phyloP scores from a whole-genome alignment of 2,888 invertebrate genomes.

The Odontocolon sp. region DNA sequence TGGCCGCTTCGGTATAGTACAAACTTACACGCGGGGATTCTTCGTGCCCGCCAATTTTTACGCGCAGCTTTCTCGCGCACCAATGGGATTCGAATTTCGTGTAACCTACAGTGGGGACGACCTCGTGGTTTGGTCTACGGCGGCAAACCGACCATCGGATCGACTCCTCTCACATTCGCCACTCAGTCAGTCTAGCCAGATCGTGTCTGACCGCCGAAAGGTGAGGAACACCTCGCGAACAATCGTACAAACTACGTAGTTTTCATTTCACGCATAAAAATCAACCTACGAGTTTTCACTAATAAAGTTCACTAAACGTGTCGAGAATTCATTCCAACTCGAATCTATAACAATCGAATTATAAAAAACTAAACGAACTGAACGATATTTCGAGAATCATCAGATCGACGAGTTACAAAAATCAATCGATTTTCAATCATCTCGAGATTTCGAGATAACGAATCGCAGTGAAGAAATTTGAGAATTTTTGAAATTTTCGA shows the following conservation, averaged over 20 bases:
- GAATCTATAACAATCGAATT: no score
- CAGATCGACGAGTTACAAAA: no score
- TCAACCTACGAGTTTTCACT: no score
- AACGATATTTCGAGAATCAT: no score
- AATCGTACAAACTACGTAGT: background rate
- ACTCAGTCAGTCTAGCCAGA: conserved; percentile 59
- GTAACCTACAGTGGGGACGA: conserved; percentile 68
- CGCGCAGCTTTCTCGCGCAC: conserved; percentile 76
- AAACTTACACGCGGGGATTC: background rate
- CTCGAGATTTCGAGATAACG: no score
- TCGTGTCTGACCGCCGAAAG: conserved; percentile 69
- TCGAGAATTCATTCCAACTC: no score
- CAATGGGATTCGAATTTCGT: conserved; percentile 76
- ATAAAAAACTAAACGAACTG: no score
- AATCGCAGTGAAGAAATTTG: no score
- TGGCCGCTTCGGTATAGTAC: conserved; percentile 59
- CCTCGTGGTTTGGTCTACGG: conserved; percentile 73
- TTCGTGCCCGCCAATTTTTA: conserved; percentile 78
- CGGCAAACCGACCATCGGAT: conserved; percentile 59
- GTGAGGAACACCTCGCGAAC: conserved; percentile 57
- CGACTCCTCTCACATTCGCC: conserved; percentile 15
- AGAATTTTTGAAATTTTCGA: no score
- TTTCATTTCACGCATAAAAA: no score
- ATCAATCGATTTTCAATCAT: no score
- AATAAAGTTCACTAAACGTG: no score